phyloP scores from a whole-genome alignment of 2,888 invertebrate genomes.

The Tuta absoluta region DNA sequence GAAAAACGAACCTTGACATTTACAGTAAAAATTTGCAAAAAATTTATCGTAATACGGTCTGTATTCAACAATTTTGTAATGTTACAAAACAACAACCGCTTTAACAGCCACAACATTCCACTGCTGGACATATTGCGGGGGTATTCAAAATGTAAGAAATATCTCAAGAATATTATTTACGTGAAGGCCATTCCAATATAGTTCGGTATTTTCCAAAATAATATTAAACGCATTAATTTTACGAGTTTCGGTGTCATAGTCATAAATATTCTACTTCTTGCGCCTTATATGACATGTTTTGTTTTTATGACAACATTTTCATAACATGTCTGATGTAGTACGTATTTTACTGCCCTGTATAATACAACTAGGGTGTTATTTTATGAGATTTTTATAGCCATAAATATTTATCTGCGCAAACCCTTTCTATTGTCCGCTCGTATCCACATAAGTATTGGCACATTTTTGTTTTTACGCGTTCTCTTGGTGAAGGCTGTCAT shows the following conservation, averaged over 20 bases:
- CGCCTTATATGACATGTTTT: conserved; percentile 2
- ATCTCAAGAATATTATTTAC: too few species aligned
- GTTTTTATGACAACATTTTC: neutral
- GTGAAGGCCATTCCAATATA: too few species aligned
- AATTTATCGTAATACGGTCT: too few species aligned
- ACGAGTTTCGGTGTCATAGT: neutral
- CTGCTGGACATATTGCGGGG: too few species aligned
- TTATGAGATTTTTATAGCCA: conserved; percentile 12
- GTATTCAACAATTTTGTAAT: too few species aligned
- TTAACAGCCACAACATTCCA: too few species aligned
- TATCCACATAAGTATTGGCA: conserved; percentile 8
- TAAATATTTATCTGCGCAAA: conserved; percentile 12
- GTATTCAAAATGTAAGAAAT: too few species aligned
- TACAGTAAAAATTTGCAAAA: too few species aligned
- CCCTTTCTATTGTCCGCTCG: neutral
- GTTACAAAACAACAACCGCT: too few species aligned
- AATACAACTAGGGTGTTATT: conserved; percentile 2
- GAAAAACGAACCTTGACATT: too few species aligned
- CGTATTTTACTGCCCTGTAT: neutral
- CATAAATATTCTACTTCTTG: neutral
- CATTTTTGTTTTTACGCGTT: conserved; percentile 9
- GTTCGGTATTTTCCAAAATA: neutral
- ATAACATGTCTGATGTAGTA: neutral
- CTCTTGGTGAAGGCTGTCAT: neutral
- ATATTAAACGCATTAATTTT: neutral